Base-by-base conservation (phyloP, 2,113 vertebrate species). In the Panthera leo region DNA sequence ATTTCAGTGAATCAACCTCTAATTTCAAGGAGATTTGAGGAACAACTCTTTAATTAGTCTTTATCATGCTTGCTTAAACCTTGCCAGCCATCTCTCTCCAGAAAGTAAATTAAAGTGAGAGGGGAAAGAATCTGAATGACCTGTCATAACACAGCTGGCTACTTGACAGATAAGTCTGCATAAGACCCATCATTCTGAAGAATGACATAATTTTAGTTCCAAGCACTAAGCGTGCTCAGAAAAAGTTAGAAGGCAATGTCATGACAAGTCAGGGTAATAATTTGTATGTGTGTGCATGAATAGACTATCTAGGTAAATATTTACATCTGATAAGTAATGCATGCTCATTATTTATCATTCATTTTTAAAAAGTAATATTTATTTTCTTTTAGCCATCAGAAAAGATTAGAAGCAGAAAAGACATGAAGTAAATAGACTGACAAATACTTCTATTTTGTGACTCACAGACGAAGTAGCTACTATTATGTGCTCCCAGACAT, bases 71-170 rank as follows among this genome's bases (percentile, higher is more conserved):
- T 94, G 27, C 97, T 98, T 97, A 98, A 97, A 92, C 71, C 78
- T 98, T 95, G 84, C 95, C 96, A 98, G 86, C 45, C 63, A 96
- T 85, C 85, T 96, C 78, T 91, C 96, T 76, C 70, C 86, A 55
- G 34, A 97, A 97, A 98, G 89, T 75, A 97, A 98, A 97, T 97
- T 93, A 97, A 97, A 98, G 85, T 89, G 23, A 91, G 80, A 91
- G 75, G 42, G 93, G 45, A 94, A 95, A 97, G 93, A 97, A 67
- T 90, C 61, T 94, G 80, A 96, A 90, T 34, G 80, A 86, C 87
- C 84, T 98, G 55, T 90, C 65, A 75, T 88, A 97, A 94, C 48
- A 89, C 70, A 97, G 84, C 21, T 96, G 85, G 84, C 76, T 97
- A 75, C 95, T 97, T 91, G 73, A 97, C 91, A 98, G 95, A 75